A percentile compares a stretch with the other conserved stretches of the same genome.
These are phyloP conservation scores for Oreohelix idahoensis DNA, from an alignment of 1,140 invertebrate genomes.

Conservation along the genomic window DNA sequence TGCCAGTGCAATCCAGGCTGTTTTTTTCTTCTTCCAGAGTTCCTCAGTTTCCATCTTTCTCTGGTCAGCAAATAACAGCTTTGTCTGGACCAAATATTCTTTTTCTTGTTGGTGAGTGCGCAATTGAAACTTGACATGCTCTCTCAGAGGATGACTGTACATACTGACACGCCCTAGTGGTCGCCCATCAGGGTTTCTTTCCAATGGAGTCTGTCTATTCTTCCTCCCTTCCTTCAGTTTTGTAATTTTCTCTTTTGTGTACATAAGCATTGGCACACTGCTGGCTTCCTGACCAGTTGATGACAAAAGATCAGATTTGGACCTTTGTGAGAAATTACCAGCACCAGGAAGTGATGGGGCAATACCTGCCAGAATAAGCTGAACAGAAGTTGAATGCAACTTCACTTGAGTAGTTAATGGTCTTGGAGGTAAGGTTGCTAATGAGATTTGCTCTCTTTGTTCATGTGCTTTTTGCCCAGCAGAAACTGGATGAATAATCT, in stretches of 20 bases:
- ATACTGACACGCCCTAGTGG: conserved; percentile 61
- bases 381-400: conserved; percentile 46
- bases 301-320: conserved; percentile 47
- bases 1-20: conserved; percentile 64
- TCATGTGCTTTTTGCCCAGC: conserved; percentile 55
- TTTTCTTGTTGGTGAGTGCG: conserved; percentile 66
- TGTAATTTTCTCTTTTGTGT: conserved; percentile 61
- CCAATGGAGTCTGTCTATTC: conserved; percentile 38
- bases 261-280: conserved; percentile 69
- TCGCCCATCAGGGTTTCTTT: conserved; percentile 52
- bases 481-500: conserved; percentile 65
- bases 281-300: conserved; percentile 45
- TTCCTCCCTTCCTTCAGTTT: conserved; percentile 55
- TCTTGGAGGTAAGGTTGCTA: conserved; percentile 30
- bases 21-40: conserved; percentile 58
- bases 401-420: conserved; percentile 60
- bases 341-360: conserved; percentile 53
- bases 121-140: conserved; percentile 67
- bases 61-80: conserved; percentile 50
- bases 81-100: conserved; percentile 58
- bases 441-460: background rate
- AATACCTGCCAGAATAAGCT: conserved; percentile 51
- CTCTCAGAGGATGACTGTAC: conserved; percentile 66
- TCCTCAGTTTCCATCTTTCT: conserved; percentile 51
- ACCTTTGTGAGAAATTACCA: conserved; percentile 29